Base-by-base conservation (phyloP, 2,113 vertebrate species). In the Nothocercus nigrocapillus region DNA sequence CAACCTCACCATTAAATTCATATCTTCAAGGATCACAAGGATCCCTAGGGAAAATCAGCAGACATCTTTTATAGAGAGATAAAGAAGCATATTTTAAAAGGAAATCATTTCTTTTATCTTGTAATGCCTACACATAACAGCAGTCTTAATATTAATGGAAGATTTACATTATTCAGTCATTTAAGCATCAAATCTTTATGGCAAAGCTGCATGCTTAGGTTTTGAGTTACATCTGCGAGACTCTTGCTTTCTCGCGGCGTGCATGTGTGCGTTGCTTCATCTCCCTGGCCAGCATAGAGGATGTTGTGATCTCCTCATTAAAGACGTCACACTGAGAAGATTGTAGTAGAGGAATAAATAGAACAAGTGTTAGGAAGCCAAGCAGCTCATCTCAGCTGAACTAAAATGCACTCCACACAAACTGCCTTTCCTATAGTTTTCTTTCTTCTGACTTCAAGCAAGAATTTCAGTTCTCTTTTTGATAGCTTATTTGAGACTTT, bases 311-410 rank as follows among this genome's bases (percentile, higher is more conserved):
- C 89, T 95, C 85, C 88, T 90, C 13, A 2, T 95, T 95, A 78
- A 78, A 94, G 91, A 97, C 79, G 68, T 94, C 95, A 96, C 80
- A 34, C 93, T 95, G 94, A 97, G 95, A 94, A 93, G 94, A 94
- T 95, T 96, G 94, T 88, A 84, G 73, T 86, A 75, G 91, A 78
- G 92, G 68, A 95, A 95, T 97, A 96, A 97, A 95, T 96, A 95
- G 94, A 88, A 93, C 89, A 78, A 97, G 85, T 88, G 88, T 78
- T 95, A 92, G 93, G 82, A 96, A 95, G 80, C 95, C 91, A 85
- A 91, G 95, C 90, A 93, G 95, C 93, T 96, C 94, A 93, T 95
- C 92, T 72, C 75, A 76, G 82, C 64, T 95, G 94, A 93, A 94
- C 93, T 95, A 90, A 90, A 91, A 95, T 82, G 85, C 90, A 83